A percentile compares a stretch with the other conserved stretches of the same genome.
phyloP scores from a whole-genome alignment of 2,888 invertebrate species.

The Autographa pulchrina region DNA sequence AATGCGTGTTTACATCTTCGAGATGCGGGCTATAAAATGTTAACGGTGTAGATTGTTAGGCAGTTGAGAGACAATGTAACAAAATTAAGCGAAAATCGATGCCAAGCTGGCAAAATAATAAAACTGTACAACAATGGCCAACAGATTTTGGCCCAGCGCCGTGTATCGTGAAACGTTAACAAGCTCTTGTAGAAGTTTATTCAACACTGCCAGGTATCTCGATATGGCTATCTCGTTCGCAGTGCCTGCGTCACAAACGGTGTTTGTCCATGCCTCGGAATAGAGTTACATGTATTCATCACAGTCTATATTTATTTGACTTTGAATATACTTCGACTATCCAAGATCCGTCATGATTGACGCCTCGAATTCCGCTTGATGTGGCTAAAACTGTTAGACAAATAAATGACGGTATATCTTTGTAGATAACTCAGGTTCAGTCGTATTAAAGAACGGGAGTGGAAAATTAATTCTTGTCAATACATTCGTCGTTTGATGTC shows the following conservation, averaged over 20 bases:
- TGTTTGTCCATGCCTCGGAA: not conserved
- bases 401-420: not conserved
- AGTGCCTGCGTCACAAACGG: not conserved
- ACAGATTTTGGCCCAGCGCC: conserved; percentile 6
- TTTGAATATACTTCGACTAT: not conserved
- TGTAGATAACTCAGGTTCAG: not conserved
- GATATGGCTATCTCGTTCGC: not conserved
- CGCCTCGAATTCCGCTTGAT: not conserved
- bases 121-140: conserved; percentile 6
- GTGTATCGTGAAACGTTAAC: conserved; percentile 8
- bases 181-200: conserved; percentile 7
- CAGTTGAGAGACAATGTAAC: not conserved
- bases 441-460: not conserved
- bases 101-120: not conserved
- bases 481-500: not conserved
- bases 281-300: not conserved
- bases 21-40: not conserved
- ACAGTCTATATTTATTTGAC: not conserved
- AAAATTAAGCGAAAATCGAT: not conserved
- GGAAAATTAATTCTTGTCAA: not conserved
- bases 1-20: not conserved
- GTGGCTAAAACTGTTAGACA: not conserved
- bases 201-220: conserved; percentile 2
- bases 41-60: not conserved
- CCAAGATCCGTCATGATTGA: conserved; percentile 5